Evolutionary conservation across 1,140 invertebrate species (phyloP).

Genomic region (Drosophila santomea): DNA sequence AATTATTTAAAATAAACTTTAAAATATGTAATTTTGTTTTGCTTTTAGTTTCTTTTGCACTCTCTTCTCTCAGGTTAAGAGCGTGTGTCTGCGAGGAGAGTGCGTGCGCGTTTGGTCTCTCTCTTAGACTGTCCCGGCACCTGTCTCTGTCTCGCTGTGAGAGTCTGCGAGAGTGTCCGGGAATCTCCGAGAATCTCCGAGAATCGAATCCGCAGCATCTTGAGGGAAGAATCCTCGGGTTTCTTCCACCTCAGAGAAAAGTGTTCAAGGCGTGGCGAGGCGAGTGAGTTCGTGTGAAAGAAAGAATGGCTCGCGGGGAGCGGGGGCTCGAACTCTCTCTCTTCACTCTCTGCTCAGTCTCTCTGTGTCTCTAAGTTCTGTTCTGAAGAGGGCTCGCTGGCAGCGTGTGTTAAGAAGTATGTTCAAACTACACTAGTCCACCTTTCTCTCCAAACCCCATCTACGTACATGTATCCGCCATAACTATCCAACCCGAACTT

Average conservation of each 20-base stretch:
- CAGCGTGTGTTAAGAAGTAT: conserved; percentile 83
- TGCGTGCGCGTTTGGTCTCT: conserved; percentile 34
- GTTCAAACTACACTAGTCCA: conserved; percentile 74
- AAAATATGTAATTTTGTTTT: conserved; percentile 67
- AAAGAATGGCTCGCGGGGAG: conserved; percentile 27
- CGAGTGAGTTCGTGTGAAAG: conserved; percentile 72
- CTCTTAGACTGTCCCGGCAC: conserved; percentile 46
- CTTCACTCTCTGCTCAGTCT: conserved; percentile 33
- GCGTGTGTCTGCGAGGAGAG: conserved; percentile 55
- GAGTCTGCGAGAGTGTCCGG: conserved; percentile 43
- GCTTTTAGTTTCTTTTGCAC: conserved; percentile 80
- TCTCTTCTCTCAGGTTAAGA: conserved; percentile 81
- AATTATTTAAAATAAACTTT: conserved; percentile 56
- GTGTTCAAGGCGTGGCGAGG: conserved; percentile 44
- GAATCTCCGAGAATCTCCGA: conserved; percentile 15
- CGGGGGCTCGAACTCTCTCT: conserved; percentile 46
- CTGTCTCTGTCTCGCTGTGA: conserved; percentile 49
- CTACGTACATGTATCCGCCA: conserved; percentile 19
- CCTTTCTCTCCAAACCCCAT: conserved; percentile 45
- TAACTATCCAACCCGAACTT: conserved; percentile 35
- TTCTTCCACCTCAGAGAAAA: conserved; percentile 37
- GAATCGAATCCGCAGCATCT: conserved; percentile 28
- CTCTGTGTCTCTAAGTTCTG: conserved; percentile 52
- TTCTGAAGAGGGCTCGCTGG: conserved; percentile 81
- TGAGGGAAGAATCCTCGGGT: conserved; percentile 30